A percentile compares a stretch with the other conserved stretches of the same genome.
These are phyloP conservation scores for Enoplolaimus lenunculus DNA, from an alignment of 2,888 invertebrate species.

Conservation along the genomic window DNA sequence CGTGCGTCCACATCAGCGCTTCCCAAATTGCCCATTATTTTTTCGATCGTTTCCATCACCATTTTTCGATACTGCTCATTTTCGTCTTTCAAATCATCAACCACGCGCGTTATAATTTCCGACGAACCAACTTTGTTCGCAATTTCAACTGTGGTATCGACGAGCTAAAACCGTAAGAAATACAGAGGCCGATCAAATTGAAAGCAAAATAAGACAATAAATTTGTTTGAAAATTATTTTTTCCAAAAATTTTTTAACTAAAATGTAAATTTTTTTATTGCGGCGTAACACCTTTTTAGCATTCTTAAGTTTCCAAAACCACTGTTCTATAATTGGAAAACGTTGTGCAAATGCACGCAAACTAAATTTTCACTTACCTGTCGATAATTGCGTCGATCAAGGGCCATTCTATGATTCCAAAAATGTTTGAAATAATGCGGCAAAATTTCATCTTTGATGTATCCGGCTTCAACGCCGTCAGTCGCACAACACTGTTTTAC, in stretches of 20 bases:
- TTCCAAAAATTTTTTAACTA: too few species aligned
- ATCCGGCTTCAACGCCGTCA: constrained; percentile 97
- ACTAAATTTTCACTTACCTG: too few species aligned
- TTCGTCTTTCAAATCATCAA: constrained; percentile 97
- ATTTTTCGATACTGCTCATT: constrained; percentile 99
- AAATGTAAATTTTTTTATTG: too few species aligned
- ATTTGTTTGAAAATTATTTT: too few species aligned
- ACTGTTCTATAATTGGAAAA: too few species aligned
- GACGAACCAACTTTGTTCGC: constrained; percentile 99
- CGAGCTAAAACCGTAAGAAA: constrained; percentile 55
- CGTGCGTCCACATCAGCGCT: constrained; percentile 95
- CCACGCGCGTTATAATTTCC: constrained; percentile 89
- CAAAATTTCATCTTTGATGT: constrained; percentile 95
- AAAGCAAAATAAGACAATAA: background rate
- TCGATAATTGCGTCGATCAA: constrained; percentile 89
- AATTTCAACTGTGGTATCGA: constrained; percentile 98
- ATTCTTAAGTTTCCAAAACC: too few species aligned
- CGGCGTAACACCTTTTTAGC: too few species aligned
- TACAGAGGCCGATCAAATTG: background rate
- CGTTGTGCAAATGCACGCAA: too few species aligned
- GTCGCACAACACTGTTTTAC: constrained; percentile 99
- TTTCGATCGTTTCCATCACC: constrained; percentile 99
- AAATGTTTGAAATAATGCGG: constrained; percentile 98
- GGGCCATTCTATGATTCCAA: constrained; percentile 99
- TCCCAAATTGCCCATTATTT: constrained; percentile 90